A percentile compares a stretch with the other conserved stretches of the same genome.
Evolutionary conservation across 2,113 vertebrate genomes (phyloP).

Genomic region (Crotalus helleri): DNA sequence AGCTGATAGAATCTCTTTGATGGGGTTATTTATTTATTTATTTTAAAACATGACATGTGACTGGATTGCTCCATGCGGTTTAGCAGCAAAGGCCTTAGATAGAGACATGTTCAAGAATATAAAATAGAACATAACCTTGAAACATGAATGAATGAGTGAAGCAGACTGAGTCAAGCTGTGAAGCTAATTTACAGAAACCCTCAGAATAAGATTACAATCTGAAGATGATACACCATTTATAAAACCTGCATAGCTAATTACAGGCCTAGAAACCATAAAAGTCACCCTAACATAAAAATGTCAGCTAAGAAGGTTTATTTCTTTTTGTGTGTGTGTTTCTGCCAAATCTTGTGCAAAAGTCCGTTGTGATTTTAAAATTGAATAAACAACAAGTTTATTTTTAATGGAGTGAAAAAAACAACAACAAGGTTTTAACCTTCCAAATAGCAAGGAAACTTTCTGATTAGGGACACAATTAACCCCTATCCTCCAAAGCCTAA

Average conservation of each 20-base stretch:
- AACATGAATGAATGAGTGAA: not conserved
- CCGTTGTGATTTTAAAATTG: not conserved
- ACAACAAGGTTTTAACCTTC: not conserved
- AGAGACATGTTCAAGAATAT: not conserved
- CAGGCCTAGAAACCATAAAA: not conserved
- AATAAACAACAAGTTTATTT: not conserved
- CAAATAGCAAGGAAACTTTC: not conserved
- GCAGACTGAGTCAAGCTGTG: not conserved
- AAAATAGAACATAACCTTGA: not conserved
- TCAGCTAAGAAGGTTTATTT: not conserved
- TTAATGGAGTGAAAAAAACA: not conserved
- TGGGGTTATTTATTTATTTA: not conserved
- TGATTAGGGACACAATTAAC: not conserved
- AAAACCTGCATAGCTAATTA: not conserved
- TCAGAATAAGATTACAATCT: not conserved
- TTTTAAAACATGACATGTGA: not conserved
- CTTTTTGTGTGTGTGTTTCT: not conserved
- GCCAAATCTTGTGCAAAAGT: not conserved
- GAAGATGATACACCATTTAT: not conserved
- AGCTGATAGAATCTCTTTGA: constrained; percentile 16
- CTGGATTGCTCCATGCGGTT: not conserved
- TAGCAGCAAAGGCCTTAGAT: constrained; percentile 14
- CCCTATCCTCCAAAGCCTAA: not conserved
- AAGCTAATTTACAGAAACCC: not conserved
- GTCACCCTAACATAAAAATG: not conserved